These are phyloP conservation scores for Helicoverpa assulta DNA, from an alignment of 2,888 invertebrate genomes.

Conservation along the genomic window DNA sequence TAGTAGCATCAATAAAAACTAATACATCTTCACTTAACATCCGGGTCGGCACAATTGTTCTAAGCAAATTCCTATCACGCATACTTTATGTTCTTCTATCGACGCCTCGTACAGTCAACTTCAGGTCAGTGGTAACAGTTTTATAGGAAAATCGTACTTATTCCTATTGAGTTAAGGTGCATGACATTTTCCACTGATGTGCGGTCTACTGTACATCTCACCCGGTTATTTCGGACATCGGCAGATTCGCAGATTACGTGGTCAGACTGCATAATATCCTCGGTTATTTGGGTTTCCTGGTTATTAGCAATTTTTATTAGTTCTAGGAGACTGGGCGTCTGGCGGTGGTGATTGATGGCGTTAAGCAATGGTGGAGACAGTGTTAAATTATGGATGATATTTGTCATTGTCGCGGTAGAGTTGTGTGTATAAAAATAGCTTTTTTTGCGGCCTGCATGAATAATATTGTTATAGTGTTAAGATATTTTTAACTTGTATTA, in stretches of 20 bases:
- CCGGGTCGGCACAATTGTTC: slow-evolving; percentile 78
- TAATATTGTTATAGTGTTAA: not conserved
- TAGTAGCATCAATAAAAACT: slow-evolving; percentile 27
- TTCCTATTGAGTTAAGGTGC: too few species aligned
- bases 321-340: slow-evolving; percentile 82
- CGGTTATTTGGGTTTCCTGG: slow-evolving; percentile 59
- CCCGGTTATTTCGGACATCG: slow-evolving; percentile 75
- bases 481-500: too few species aligned
- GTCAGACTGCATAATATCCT: slow-evolving; percentile 72
- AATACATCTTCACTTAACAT: slow-evolving; percentile 62
- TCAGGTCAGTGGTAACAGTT: too few species aligned
- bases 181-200: too few species aligned
- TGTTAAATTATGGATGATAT: slow-evolving; percentile 32
- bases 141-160: too few species aligned
- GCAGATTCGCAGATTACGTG: slow-evolving; percentile 76
- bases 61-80: slow-evolving; percentile 78
- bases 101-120: slow-evolving; percentile 77
- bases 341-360: slow-evolving; percentile 67
- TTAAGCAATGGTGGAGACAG: slow-evolving; percentile 17
- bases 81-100: slow-evolving; percentile 76
- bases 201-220: slow-evolving; percentile 64
- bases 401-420: slow-evolving; percentile 12
- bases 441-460: not conserved
- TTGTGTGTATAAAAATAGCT: not conserved
- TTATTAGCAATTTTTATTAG: slow-evolving; percentile 81